These are phyloP conservation scores for Tor tambroides DNA, from an alignment of 2,113 vertebrate genomes.

Conservation along the genomic window DNA sequence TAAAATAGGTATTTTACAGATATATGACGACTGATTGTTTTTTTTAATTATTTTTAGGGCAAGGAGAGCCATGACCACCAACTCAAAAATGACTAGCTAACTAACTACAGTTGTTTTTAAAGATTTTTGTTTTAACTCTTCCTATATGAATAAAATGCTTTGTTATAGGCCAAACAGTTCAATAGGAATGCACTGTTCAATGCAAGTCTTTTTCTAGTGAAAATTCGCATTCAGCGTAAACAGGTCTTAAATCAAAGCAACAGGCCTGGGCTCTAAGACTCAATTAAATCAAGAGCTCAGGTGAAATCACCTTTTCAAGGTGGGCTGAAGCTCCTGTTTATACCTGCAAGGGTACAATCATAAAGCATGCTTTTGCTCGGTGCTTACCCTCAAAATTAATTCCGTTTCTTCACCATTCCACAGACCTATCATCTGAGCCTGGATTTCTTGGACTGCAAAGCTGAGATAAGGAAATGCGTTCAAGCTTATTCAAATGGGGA, in stretches of 20 bases:
- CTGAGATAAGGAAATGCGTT: slow-evolving; percentile 16
- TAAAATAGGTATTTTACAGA: no score
- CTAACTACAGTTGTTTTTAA: no score
- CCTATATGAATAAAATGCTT: not conserved
- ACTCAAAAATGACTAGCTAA: no score
- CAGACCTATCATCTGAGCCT: slow-evolving; percentile 26
- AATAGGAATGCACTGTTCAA: not conserved
- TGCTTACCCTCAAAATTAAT: slow-evolving; percentile 21
- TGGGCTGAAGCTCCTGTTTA: slow-evolving; percentile 16
- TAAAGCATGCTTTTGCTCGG: slow-evolving; percentile 21
- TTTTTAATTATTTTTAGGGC: no score
- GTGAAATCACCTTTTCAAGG: slow-evolving; percentile 36
- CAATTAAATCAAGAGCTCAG: slow-evolving; percentile 27
- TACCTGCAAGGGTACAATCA: slow-evolving; percentile 33
- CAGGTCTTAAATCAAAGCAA: slow-evolving; percentile 12
- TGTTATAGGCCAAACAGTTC: not conserved
- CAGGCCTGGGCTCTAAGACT: not conserved
- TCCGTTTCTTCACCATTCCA: slow-evolving; percentile 7
- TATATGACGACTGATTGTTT: no score
- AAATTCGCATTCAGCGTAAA: not conserved
- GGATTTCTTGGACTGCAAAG: slow-evolving; percentile 38
- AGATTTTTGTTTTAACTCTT: not conserved
- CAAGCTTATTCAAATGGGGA: slow-evolving; percentile 38
- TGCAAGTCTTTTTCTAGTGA: not conserved
- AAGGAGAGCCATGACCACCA: no score